phyloP scores from a whole-genome alignment of 2,113 vertebrate species.

The Equus przewalskii region DNA sequence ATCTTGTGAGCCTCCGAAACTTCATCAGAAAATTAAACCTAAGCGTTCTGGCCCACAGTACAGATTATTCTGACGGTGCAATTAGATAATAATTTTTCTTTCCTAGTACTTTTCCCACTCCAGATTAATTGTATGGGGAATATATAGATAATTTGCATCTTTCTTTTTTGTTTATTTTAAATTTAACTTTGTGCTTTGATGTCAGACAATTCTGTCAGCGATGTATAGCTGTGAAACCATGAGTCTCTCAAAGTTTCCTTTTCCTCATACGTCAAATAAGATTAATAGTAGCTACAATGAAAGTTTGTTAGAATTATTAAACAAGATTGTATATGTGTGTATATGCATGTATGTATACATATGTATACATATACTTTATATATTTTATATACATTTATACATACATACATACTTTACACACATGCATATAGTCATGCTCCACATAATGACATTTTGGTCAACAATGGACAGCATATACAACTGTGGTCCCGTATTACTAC shows the following conservation, averaged over 20 bases:
- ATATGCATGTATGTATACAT: not conserved
- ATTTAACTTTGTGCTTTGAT: not conserved
- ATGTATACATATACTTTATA: not conserved
- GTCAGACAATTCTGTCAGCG: not conserved
- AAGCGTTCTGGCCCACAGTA: not conserved
- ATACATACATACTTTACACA: not conserved
- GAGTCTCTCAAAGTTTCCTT: not conserved
- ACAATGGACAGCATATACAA: too few relatives aligned
- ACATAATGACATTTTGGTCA: too few relatives aligned
- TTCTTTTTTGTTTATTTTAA: conserved; percentile 23
- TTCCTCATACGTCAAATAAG: conserved; percentile 12
- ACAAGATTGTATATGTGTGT: not conserved
- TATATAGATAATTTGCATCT: not conserved
- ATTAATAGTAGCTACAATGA: not conserved
- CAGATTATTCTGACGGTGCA: not conserved
- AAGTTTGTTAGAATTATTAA: not conserved
- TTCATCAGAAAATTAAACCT: not conserved
- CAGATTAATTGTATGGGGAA: not conserved
- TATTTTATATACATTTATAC: too few relatives aligned
- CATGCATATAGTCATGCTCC: too few relatives aligned
- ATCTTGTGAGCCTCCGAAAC: not conserved
- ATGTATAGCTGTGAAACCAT: not conserved
- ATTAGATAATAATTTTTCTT: conserved; percentile 11
- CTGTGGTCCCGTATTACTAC: too few relatives aligned
- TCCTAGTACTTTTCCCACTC: not conserved